Evolutionary conservation across 2,797 vertebrate genomes (phyloP).

Genomic region (Limosa lapponica): DNA sequence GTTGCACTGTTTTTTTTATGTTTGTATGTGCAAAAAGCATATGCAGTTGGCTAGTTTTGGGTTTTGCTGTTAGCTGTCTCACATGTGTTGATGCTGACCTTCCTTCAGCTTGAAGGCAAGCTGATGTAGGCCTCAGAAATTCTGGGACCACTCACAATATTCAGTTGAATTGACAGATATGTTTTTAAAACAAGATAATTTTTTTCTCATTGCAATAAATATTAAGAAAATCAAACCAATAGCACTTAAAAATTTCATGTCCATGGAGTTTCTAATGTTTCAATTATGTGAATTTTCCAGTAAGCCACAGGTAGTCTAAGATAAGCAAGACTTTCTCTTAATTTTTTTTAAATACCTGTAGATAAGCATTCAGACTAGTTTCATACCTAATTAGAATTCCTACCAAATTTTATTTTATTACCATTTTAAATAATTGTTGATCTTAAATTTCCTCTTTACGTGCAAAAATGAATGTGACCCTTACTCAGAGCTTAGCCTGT

Average conservation of each 20-base stretch:
- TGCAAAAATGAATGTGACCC: not conserved
- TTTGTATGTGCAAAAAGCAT: not conserved
- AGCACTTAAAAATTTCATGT: not conserved
- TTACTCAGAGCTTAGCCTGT: not conserved
- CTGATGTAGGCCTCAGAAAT: not conserved
- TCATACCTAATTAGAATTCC: not conserved
- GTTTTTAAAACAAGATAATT: not conserved
- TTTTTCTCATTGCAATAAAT: not conserved
- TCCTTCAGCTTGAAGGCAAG: not conserved
- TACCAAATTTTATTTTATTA: not conserved
- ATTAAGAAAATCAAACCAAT: not conserved
- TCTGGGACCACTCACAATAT: not conserved
- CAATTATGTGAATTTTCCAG: not conserved
- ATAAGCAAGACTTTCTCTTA: not conserved
- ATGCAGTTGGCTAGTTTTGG: not conserved
- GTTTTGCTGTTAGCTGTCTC: not conserved
- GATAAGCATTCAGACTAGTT: not conserved
- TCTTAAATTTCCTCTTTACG: not conserved
- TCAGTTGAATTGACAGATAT: not conserved
- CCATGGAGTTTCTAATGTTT: not conserved
- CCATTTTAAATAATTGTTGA: not conserved
- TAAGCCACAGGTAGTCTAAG: not conserved
- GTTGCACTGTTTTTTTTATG: not conserved
- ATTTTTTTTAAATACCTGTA: not conserved
- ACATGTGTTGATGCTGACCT: not conserved